Percentiles rank a stretch among this genome's conserved stretches.
Conservation (phyloP, 2,797 vertebrate genomes). For the Eurystomus glaucurus region DNA sequence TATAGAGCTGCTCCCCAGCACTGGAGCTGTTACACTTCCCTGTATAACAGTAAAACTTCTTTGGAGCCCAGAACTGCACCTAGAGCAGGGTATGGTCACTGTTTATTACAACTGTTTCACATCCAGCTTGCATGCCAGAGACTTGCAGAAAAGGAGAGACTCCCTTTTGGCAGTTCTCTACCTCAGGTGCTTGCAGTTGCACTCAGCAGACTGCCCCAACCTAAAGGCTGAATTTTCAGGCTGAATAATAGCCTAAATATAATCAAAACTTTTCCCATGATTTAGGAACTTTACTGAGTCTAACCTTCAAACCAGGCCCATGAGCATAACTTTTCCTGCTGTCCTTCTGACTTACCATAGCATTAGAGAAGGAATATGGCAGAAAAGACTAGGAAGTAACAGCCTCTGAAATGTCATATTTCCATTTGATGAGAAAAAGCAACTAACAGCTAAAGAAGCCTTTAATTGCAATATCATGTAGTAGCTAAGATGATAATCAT, state of each 20-base stretch:
- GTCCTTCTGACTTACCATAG: background rate
- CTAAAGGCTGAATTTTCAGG: background rate
- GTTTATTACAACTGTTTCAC: accelerated
- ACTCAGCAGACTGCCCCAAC: background rate
- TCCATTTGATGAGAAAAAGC: background rate
- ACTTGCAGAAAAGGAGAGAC: background rate
- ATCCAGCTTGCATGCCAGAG: accelerated
- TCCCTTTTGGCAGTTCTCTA: background rate
- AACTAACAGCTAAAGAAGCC: background rate
- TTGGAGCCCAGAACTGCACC: too few relatives aligned
- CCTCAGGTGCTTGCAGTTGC: background rate
- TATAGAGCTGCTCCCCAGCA: accelerated
- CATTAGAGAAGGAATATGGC: background rate
- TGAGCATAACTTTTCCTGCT: background rate
- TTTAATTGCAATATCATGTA: conserved; percentile 61
- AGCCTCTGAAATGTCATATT: background rate
- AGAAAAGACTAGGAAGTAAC: background rate
- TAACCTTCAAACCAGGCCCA: background rate
- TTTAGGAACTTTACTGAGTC: background rate
- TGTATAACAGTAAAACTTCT: background rate
- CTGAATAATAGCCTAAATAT: background rate
- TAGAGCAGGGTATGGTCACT: background rate
- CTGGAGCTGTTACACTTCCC: background rate
- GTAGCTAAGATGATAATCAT: background rate
- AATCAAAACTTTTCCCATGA: background rate